Evolutionary conservation across 2,113 vertebrate species (phyloP).

Genomic region (Passer domesticus): DNA sequence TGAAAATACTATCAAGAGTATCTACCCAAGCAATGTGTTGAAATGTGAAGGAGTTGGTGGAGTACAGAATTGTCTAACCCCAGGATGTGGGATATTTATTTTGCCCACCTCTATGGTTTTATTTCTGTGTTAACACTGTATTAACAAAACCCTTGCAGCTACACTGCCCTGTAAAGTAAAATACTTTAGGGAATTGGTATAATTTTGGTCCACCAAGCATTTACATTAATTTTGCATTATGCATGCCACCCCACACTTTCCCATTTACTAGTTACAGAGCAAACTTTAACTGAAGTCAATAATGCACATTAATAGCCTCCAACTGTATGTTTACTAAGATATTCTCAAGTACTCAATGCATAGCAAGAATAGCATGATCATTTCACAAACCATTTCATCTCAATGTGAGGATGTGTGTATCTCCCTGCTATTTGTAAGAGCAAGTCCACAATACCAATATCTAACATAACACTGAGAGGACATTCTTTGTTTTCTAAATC

Average conservation of each 20-base stretch:
- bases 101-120: neutral
- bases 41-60: neutral
- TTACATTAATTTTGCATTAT: neutral
- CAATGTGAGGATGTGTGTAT: neutral
- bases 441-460: neutral
- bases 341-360: neutral
- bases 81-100: neutral
- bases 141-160: neutral
- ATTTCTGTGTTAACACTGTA: neutral
- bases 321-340: neutral
- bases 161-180: neutral
- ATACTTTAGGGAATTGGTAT: neutral
- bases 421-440: neutral
- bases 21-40: neutral
- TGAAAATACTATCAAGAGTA: neutral
- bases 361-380: neutral
- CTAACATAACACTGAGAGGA: neutral
- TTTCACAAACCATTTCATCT: constrained; percentile 51
- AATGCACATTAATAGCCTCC: constrained; percentile 18
- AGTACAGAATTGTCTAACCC: neutral
- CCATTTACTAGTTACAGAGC: neutral
- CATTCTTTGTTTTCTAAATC: neutral
- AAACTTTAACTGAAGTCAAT: constrained; percentile 45
- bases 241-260: neutral
- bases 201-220: neutral